A percentile compares a stretch with the other conserved stretches of the same genome.
Conservation (phyloP, 2,797 vertebrate genomes). For the Ctenopoma multispine region DNA sequence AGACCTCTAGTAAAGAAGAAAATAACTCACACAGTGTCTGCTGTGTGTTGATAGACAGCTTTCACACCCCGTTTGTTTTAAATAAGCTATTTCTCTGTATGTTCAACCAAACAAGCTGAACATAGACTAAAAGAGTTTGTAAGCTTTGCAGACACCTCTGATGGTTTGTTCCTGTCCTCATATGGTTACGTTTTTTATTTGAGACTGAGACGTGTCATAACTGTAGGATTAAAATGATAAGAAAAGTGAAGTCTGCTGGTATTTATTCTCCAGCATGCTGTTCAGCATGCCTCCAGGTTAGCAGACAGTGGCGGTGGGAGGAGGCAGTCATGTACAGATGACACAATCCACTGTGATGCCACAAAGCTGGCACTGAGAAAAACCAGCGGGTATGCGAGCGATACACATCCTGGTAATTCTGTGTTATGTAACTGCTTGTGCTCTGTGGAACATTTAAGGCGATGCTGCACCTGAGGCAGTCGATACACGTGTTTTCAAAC, state of each 20-base stretch:
- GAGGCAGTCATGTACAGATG: constrained; percentile 32
- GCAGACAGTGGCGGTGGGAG: constrained; percentile 17
- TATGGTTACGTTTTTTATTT: not conserved
- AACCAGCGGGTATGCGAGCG: constrained; percentile 16
- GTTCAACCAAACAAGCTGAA: constrained; percentile 16
- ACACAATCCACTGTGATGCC: constrained; percentile 48
- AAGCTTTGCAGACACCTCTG: constrained; percentile 19
- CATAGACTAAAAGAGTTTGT: constrained; percentile 10
- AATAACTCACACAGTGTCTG: constrained; percentile 5
- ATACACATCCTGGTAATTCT: constrained; percentile 29
- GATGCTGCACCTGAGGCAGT: constrained; percentile 35
- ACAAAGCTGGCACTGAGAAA: constrained; percentile 42
- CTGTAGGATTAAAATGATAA: constrained; percentile 29
- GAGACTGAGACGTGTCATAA: constrained; percentile 17
- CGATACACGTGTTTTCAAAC: constrained; percentile 29
- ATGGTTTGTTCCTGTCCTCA: constrained; percentile 9
- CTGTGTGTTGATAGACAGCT: not conserved
- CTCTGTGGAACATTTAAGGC: constrained; percentile 46
- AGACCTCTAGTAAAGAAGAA: constrained; percentile 8
- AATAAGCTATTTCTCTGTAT: constrained; percentile 1
- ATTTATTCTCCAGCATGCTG: constrained; percentile 37
- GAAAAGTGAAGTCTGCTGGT: constrained; percentile 36
- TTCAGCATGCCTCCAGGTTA: constrained; percentile 37
- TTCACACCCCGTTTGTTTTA: constrained; percentile 6
- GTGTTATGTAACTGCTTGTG: constrained; percentile 48